phyloP scores from a whole-genome alignment of 2,797 vertebrate species.

The Melanotaenia parkinsoni region DNA sequence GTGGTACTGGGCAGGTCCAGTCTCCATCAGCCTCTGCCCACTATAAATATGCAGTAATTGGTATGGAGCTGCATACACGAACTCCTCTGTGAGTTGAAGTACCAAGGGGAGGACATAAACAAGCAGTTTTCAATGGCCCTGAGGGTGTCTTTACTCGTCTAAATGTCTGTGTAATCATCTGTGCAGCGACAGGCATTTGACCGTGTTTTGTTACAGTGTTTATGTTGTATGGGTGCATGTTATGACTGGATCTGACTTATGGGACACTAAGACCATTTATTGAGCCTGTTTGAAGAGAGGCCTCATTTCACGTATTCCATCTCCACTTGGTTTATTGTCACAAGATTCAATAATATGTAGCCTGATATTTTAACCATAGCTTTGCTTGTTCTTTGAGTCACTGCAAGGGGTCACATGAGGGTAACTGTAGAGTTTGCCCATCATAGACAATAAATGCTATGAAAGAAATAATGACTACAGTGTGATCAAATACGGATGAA shows the following conservation, averaged over 20 bases:
- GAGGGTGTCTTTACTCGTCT: conserved; percentile 59
- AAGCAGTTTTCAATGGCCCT: conserved; percentile 50
- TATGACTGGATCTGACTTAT: conserved; percentile 62
- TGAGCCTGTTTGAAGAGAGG: conserved; percentile 37
- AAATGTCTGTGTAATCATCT: conserved; percentile 61
- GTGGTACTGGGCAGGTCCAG: conserved; percentile 55
- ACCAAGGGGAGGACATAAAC: conserved; percentile 66
- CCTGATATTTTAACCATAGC: conserved; percentile 65
- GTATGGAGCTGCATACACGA: conserved; percentile 49
- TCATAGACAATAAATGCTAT: conserved; percentile 32
- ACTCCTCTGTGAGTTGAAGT: conserved; percentile 55
- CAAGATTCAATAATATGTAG: conserved; percentile 55
- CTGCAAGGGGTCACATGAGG: conserved; percentile 56
- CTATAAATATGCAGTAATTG: conserved; percentile 73
- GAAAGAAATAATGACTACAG: conserved; percentile 47
- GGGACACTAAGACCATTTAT: conserved; percentile 37
- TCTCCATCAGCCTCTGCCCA: conserved; percentile 57
- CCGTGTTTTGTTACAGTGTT: conserved; percentile 65
- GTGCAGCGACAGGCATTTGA: conserved; percentile 55
- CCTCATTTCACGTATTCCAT: conserved; percentile 53
- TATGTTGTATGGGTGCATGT: conserved; percentile 59
- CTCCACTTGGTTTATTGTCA: conserved; percentile 63
- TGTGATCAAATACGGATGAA: conserved; percentile 18
- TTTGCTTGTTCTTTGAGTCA: conserved; percentile 33
- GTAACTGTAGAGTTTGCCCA: conserved; percentile 51